Conservation (phyloP, 2,888 invertebrate genomes). For the Pimpla rufipes region DNA sequence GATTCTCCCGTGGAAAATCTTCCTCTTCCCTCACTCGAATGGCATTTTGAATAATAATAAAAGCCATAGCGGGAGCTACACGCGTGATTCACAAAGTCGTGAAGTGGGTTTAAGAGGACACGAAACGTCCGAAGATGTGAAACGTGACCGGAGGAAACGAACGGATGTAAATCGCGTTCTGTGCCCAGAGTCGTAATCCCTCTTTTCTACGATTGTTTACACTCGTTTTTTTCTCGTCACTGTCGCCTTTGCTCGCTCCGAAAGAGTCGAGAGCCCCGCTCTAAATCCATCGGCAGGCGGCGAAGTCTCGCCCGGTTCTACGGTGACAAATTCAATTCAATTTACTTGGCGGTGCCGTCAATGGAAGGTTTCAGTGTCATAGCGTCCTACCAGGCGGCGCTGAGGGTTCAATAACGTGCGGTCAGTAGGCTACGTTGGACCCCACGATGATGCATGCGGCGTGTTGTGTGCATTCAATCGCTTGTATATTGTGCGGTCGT, state of each 20-base stretch:
- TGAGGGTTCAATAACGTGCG: not conserved
- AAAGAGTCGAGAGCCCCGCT: not conserved
- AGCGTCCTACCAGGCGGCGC: not conserved
- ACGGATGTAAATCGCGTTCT: slow-evolving; percentile 49
- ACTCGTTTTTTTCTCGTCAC: not conserved
- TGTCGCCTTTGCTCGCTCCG: slow-evolving; percentile 2
- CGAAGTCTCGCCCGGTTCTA: not conserved
- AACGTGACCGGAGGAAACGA: slow-evolving; percentile 52
- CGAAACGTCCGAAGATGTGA: slow-evolving; percentile 36
- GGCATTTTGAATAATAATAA: slow-evolving; percentile 53
- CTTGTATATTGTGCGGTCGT: not conserved
- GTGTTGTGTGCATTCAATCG: not conserved
- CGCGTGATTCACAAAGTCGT: slow-evolving; percentile 55
- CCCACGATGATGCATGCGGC: not conserved
- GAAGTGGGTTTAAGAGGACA: slow-evolving; percentile 28
- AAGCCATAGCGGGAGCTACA: not conserved
- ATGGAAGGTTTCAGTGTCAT: slow-evolving; percentile 4
- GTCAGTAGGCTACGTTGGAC: not conserved
- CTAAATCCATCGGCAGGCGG: slow-evolving; percentile 6
- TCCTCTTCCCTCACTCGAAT: slow-evolving; percentile 52
- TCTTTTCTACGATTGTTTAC: not conserved
- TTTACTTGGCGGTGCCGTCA: slow-evolving; percentile 4
- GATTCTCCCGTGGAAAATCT: slow-evolving; percentile 42
- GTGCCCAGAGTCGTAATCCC: not conserved
- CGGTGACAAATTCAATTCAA: slow-evolving; percentile 21